phyloP scores from a whole-genome alignment of 1,140 invertebrate species.

The Chrysoperla carnea region DNA sequence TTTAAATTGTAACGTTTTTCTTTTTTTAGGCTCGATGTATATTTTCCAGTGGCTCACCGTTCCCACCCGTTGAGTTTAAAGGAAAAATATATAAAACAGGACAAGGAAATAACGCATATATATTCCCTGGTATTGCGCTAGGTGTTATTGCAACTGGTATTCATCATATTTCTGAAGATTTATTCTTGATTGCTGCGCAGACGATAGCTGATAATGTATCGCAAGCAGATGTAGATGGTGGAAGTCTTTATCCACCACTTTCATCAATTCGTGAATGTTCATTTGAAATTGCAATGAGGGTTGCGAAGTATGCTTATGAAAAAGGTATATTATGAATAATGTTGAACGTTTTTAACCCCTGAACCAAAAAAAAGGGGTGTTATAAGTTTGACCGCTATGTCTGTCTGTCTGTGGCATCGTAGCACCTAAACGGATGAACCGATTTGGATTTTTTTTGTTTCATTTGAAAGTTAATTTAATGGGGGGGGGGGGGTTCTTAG shows the following conservation, averaged over 20 bases:
- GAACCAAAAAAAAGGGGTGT: too few species aligned
- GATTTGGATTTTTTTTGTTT: too few species aligned
- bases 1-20: too few species aligned
- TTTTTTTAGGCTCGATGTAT: constrained; percentile 60
- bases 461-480: too few species aligned
- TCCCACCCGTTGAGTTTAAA: constrained; percentile 57
- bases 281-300: constrained; percentile 63
- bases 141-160: constrained; percentile 75
- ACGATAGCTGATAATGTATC: constrained; percentile 69
- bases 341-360: too few species aligned
- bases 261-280: constrained; percentile 78
- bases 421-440: too few species aligned
- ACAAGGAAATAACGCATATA: constrained; percentile 94
- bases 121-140: constrained; percentile 85
- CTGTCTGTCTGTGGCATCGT: too few species aligned
- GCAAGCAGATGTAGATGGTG: constrained; percentile 60
- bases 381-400: too few species aligned
- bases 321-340: constrained; percentile 36
- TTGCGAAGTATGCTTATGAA: constrained; percentile 77
- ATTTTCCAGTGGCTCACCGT: constrained; percentile 87
- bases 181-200: constrained; percentile 82
- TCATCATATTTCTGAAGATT: constrained; percentile 74
- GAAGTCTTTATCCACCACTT: constrained; percentile 88
- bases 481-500: too few species aligned
- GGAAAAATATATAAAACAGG: constrained; percentile 73